Evolutionary conservation across 64 coral and sea anemone species (phyloP), one percentile per base, ranked within the genome.

Genomic region (Montipora capricornis): DNA sequence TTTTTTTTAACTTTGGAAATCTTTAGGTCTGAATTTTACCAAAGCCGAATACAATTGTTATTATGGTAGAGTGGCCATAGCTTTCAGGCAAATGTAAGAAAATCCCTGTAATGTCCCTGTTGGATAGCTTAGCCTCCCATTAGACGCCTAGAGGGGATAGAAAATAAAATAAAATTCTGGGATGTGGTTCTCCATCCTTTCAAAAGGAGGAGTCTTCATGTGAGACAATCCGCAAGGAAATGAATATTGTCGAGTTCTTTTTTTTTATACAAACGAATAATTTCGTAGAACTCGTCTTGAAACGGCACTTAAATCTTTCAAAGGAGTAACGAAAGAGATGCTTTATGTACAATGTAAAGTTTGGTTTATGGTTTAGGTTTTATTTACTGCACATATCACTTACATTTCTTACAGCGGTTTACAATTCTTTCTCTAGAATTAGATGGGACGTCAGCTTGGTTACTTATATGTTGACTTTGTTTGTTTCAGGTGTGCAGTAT

Each of bases 401-500:
- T 13, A 13, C 16, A 13, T 1, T 67, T 37, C 37, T 0, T 37
- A 37, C 37, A 2, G 37, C 37, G 37, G 37, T 37, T 37, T 37
- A 37, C 37, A 37, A 37, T 2, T 37, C 37, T 37, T 37, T 37
- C 37, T 37, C 7, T 9, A 0, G 11, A 4, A 13, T 67, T 17
- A 13, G 16, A 4, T 15, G 62, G 37, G 37, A 68, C 64, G 10
- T 68, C 14, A 4, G 12, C 14, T 71, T 71, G 5, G 37, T 6
- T 24, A 24, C 5, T n/a, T 24, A 10, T 49, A 20, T 78, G 6
- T 5, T 8, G 49, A 51, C 15, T 75, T 55, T 57, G 53, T n/a
- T 82, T 93, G 22, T 84, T 84, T 29, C 47, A 98, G 97, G 69
- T 99, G 89, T 47, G 55, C 92, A 19, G 79, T 89, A 16, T 94